A percentile compares a stretch with the other conserved stretches of the same genome.
These are phyloP conservation scores for Drosophila miranda DNA, from an alignment of 1,140 invertebrate genomes.

Conservation along the genomic window DNA sequence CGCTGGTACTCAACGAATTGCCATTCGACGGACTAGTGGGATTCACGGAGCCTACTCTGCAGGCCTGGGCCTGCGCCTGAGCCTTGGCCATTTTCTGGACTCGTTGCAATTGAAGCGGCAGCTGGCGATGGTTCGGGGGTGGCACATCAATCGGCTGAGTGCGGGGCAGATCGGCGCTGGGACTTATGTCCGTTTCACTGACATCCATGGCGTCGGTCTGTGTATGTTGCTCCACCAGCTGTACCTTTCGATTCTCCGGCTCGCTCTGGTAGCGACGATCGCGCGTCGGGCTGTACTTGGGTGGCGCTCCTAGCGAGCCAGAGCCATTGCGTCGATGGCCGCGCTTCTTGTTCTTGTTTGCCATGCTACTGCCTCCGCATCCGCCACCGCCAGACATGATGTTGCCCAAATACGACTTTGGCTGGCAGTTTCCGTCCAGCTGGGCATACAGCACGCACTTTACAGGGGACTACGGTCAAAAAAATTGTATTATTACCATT, in stretches of 20 bases:
- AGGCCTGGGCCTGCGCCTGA: constrained; percentile 49
- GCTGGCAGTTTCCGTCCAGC: constrained; percentile 84
- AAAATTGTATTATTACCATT: not conserved
- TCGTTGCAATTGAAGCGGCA: constrained; percentile 62
- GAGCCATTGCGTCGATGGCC: constrained; percentile 85
- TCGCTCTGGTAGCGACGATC: constrained; percentile 83
- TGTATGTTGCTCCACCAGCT: constrained; percentile 86
- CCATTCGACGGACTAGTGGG: constrained; percentile 80
- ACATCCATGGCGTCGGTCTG: constrained; percentile 87
- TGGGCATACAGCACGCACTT: constrained; percentile 86
- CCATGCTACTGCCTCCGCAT: constrained; percentile 29
- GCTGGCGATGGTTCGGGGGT: constrained; percentile 58
- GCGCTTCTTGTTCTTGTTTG: constrained; percentile 83
- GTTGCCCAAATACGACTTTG: constrained; percentile 83
- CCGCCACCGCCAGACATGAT: constrained; percentile 23
- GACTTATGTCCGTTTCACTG: constrained; percentile 84
- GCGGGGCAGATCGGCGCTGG: constrained; percentile 70
- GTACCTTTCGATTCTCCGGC: constrained; percentile 82
- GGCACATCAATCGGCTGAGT: constrained; percentile 45
- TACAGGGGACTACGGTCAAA: constrained; percentile 82
- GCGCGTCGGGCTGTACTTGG: constrained; percentile 84
- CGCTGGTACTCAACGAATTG: constrained; percentile 75
- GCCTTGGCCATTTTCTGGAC: constrained; percentile 61
- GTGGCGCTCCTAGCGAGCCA: constrained; percentile 83
- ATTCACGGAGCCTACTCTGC: constrained; percentile 19